Percentiles rank a stretch among this genome's conserved stretches.
Conservation (phyloP, 2,113 vertebrate genomes). For the Scopus umbretta region DNA sequence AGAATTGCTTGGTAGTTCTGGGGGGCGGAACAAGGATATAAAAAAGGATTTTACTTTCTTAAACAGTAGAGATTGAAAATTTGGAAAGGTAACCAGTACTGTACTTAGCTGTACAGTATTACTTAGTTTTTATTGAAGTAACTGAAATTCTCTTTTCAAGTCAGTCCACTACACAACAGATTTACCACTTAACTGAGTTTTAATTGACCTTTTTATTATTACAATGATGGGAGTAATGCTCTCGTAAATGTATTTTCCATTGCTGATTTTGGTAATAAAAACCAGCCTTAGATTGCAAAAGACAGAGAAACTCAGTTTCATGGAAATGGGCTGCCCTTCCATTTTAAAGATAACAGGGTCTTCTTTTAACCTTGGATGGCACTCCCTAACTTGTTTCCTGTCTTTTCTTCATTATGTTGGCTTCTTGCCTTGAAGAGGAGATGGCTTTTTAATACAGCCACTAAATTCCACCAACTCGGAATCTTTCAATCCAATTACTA, state of each 20-base stretch:
- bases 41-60: background rate
- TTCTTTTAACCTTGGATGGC: constrained; percentile 21
- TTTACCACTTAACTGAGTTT: constrained; percentile 42
- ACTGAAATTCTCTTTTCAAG: background rate
- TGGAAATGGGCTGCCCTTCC: constrained; percentile 15
- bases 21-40: background rate
- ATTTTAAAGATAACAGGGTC: constrained; percentile 22
- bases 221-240: constrained; percentile 24
- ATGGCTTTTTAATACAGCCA: constrained; percentile 68
- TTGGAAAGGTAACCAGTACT: background rate
- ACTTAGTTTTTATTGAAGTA: background rate
- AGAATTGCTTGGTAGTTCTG: background rate
- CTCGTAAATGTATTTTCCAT: constrained; percentile 37
- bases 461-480: constrained; percentile 69
- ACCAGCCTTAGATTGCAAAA: background rate
- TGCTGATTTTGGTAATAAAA: constrained; percentile 45
- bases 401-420: constrained; percentile 59
- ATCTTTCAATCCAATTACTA: constrained; percentile 75
- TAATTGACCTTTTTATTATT: constrained; percentile 39
- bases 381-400: constrained; percentile 34
- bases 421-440: constrained; percentile 45
- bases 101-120: background rate
- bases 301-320: background rate
- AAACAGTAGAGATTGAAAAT: background rate
- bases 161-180: background rate